Evolutionary conservation across 2,113 vertebrate genomes (phyloP), one percentile per base, ranked within the genome.

Genomic region (Acanthisitta chloris): DNA sequence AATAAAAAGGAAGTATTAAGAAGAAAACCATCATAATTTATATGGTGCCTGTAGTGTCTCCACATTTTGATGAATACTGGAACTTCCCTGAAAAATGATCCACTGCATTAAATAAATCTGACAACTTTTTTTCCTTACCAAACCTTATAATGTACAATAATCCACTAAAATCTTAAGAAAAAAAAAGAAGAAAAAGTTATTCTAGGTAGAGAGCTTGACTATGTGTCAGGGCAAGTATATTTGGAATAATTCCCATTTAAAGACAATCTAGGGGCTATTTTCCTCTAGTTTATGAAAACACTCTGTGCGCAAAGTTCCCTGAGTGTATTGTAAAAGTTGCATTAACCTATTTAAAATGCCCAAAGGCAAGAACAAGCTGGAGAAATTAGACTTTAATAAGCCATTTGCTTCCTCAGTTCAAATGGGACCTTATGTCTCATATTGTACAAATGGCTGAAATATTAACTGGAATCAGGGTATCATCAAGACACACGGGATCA

Each of bases 281-380:
- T 89, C 57, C 78, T 86, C 57, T 82, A 59, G 73, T 92, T 94
- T 96, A 94, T 95, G 92, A 92, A 88, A 94, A 91, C 58, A 70
- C 24, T 52, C 64, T 94, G n/a, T 88, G 74, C 96, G 48, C 92
- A 87, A 96, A 89, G 67, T 92, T 97, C 88, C 90, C 91, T 95
- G 52, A 83, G 83, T 81, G 67, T 81, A 88, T 57, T 95, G 86
- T 96, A 97, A 97, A 97, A 96, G 94, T 67, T 93, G 76, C 91
- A 95, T 95, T 96, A 96, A 94, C 95, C 87, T 97, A 96, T 95
- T 97, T 97, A 96, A 96, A 95, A 97, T 94, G 94, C 80, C 91
- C 83, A 96, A 96, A 96, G 92, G 94, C 94, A 97, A 96, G 90
- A 96, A 91, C 88, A 96, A 89, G 61, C 83, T 67, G 51, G 42